Evolutionary conservation across 2,797 vertebrate genomes (phyloP), one percentile per base, ranked within the genome.

Genomic region (Echeneis naucrates): DNA sequence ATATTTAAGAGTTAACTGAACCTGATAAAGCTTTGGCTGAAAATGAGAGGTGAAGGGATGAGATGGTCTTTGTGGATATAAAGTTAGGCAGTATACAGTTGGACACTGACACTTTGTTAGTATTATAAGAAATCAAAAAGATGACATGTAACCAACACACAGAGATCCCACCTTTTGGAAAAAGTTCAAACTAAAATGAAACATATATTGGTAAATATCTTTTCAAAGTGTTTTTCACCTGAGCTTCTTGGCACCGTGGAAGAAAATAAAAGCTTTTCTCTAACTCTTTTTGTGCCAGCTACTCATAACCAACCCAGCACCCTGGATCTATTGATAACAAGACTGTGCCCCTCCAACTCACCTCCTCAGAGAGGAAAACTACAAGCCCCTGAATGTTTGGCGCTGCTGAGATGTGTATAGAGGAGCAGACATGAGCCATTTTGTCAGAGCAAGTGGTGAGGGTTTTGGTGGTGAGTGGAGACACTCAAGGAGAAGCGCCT

Each of bases 391-490:
- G 75, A 89, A 87, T 40, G 67, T 85, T 88, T 80, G 84, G 66
- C 27, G 83, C 64, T 81, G 83, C 73, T 44, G 83, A 83, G 80
- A 70, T 82, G 84, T 60, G 78, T 60, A 70, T 57, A 60, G 75
- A 67, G 80, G 80, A 71, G 85, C 77, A 61, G 78, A 82, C 84
- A 85, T 85, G 89, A 87, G 87, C 86, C 90, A 88, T 92, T 92
- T 90, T 89, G 89, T 92, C 84, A 78, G 90, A 90, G 89, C 87
- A 90, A 92, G 87, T 23, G 90, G 83, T 83, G 82, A 85, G 58
- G 82, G 84, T 92, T 92, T n/a, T 82, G 88, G 84, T 48, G 66
- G 75, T 76, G 87, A 91, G 88, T 44, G 76, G 82, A 92, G 90
- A 89, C 86, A 86, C 88, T 42, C 71, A 89, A 90, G 88, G 78